Evolutionary conservation across 2,888 invertebrate species (phyloP).

Genomic region (Entomobrya proxima): DNA sequence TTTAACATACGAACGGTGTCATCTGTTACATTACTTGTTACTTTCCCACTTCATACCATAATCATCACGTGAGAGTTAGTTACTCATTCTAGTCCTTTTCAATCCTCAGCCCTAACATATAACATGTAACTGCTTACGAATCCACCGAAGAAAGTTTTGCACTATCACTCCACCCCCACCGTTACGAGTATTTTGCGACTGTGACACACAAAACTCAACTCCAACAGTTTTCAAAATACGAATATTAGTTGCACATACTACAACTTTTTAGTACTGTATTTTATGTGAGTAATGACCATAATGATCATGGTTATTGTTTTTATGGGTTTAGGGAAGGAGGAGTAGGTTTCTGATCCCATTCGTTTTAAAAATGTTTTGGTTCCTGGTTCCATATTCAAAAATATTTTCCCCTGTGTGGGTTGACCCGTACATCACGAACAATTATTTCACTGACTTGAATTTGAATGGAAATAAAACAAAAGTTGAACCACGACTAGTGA

Average conservation of each 20-base stretch:
- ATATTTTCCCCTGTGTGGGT: constrained; percentile 11
- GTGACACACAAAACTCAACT: constrained; percentile 5
- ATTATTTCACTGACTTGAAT: constrained; percentile 32
- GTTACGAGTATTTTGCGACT: neutral
- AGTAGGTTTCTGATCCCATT: constrained; percentile 48
- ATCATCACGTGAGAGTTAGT: constrained; percentile 52
- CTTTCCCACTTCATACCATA: constrained; percentile 64
- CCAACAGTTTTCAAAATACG: neutral
- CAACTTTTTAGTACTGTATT: constrained; percentile 43
- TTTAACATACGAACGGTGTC: constrained; percentile 73
- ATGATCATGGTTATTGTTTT: constrained; percentile 58
- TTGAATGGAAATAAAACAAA: neutral
- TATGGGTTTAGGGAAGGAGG: constrained; percentile 16
- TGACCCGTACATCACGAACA: neutral
- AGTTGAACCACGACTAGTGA: neutral
- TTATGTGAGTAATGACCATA: constrained; percentile 60
- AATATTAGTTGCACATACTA: neutral
- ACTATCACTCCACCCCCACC: constrained; percentile 16
- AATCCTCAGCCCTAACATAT: neutral
- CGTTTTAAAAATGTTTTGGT: constrained; percentile 24
- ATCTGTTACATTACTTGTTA: constrained; percentile 71
- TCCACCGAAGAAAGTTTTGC: constrained; percentile 38
- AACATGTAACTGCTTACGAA: neutral
- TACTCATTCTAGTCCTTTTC: constrained; percentile 45
- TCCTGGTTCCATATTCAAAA: constrained; percentile 22